Conservation (phyloP, 2,888 invertebrate genomes). For the Salticus scenicus region DNA sequence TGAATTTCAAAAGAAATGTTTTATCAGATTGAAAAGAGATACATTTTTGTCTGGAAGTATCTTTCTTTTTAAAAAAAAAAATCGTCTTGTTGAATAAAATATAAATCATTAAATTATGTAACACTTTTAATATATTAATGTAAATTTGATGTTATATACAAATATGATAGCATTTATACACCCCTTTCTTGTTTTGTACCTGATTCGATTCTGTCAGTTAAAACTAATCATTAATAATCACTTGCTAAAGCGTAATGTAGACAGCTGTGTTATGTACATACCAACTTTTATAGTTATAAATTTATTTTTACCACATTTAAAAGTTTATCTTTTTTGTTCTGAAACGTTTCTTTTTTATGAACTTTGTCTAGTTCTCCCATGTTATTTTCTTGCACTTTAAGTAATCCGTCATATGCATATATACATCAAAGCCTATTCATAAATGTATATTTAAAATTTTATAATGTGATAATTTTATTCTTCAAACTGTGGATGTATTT, state of each 20-base stretch:
- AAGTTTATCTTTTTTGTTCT: too few relatives aligned
- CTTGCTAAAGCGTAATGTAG: too few relatives aligned
- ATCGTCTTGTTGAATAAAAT: background rate
- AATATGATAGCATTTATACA: background rate
- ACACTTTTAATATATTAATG: background rate
- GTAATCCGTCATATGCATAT: background rate
- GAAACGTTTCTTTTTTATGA: background rate
- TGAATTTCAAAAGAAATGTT: background rate
- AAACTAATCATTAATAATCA: too few relatives aligned
- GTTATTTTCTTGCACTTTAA: background rate
- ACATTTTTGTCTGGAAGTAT: background rate
- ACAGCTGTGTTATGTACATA: too few relatives aligned
- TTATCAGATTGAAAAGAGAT: background rate
- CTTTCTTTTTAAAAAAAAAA: background rate
- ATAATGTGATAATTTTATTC: conserved; percentile 29
- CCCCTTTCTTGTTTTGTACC: background rate
- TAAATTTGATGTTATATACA: background rate
- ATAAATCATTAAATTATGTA: background rate
- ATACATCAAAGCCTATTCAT: background rate
- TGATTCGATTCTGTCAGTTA: too few relatives aligned
- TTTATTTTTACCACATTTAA: too few relatives aligned
- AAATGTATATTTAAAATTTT: conserved; percentile 10
- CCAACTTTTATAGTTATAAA: too few relatives aligned
- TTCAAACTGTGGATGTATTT: conserved; percentile 33
- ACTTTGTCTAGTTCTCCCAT: background rate